These are phyloP conservation scores for Plagiodera versicolora DNA, from an alignment of 2,888 invertebrate genomes.

Conservation along the genomic window DNA sequence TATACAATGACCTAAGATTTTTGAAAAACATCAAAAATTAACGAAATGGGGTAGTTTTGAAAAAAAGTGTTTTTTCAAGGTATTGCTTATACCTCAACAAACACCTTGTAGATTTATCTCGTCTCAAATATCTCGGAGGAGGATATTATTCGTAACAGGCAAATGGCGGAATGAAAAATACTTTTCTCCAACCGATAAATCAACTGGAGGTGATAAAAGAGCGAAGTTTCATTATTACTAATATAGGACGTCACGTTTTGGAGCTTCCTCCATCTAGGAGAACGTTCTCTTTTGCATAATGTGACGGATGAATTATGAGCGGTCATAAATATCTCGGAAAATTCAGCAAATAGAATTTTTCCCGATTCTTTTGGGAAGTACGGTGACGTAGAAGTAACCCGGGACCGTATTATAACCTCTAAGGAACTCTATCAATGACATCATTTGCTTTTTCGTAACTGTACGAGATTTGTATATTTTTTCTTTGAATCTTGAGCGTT, in stretches of 20 bases:
- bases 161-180: conserved; percentile 11
- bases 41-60: too few relatives aligned
- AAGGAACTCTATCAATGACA: too few relatives aligned
- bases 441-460: too few relatives aligned
- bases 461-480: too few relatives aligned
- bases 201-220: conserved; percentile 13
- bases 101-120: background rate
- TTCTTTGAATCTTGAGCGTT: too few relatives aligned
- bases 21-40: too few relatives aligned
- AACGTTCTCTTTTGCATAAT: conserved; percentile 22
- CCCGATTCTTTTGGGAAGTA: background rate
- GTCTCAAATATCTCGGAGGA: background rate
- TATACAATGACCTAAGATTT: too few relatives aligned
- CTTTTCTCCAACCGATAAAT: conserved; percentile 6
- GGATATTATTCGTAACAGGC: background rate
- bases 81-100: too few relatives aligned
- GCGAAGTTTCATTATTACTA: conserved; percentile 16
- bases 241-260: conserved; percentile 15
- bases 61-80: too few relatives aligned
- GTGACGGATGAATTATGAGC: conserved; percentile 21
- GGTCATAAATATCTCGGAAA: conserved; percentile 19
- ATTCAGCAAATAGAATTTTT: conserved; percentile 17
- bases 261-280: conserved; percentile 14
- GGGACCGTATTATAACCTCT: background rate
- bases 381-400: background rate